phyloP scores from a whole-genome alignment of 2,797 vertebrate species.

The Uromys caudimaculatus region DNA sequence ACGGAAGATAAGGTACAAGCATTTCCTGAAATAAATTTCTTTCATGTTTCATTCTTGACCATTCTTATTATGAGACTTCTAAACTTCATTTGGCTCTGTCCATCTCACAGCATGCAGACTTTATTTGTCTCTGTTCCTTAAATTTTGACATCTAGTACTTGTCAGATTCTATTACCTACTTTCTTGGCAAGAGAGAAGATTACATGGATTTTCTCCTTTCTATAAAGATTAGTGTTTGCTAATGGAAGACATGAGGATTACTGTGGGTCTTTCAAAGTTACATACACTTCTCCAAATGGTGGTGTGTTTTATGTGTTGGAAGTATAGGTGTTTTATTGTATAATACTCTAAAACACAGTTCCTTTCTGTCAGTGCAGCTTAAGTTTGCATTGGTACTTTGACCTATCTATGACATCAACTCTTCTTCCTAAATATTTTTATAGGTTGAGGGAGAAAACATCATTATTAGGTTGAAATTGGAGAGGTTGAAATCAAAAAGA shows the following conservation, averaged over 20 bases:
- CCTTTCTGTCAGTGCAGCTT: background rate
- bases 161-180: background rate
- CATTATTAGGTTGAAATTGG: background rate
- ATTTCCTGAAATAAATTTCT: background rate
- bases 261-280: background rate
- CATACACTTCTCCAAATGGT: background rate
- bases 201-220: background rate
- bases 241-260: slow-evolving; percentile 5
- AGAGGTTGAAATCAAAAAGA: background rate
- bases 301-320: background rate
- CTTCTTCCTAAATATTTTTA: background rate
- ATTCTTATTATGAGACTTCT: background rate
- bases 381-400: slow-evolving; percentile 22
- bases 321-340: background rate
- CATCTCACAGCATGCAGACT: background rate
- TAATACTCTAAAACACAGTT: background rate
- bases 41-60: background rate
- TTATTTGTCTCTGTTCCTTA: background rate
- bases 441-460: background rate
- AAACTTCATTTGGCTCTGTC: background rate
- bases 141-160: background rate
- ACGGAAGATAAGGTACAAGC: background rate
- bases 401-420: background rate
- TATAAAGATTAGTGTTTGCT: background rate
- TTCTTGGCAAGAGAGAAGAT: background rate